These are phyloP conservation scores for Notothenia rossii DNA, from an alignment of 2,113 vertebrate genomes.

Conservation along the genomic window DNA sequence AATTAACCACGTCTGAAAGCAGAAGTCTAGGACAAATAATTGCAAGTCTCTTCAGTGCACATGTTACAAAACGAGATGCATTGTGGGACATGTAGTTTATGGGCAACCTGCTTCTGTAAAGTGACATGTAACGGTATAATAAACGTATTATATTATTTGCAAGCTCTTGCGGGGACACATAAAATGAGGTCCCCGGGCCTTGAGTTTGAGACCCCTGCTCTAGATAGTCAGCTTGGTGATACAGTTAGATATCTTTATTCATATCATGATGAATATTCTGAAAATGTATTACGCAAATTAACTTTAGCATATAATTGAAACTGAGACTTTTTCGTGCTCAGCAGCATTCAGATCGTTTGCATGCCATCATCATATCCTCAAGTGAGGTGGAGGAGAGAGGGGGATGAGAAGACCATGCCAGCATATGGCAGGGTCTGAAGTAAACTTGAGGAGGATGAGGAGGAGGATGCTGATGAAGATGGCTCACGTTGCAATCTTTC, in stretches of 20 bases:
- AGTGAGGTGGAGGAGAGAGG: constrained; percentile 35
- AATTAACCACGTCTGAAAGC: no score
- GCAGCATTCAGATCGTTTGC: constrained; percentile 47
- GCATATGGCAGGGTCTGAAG: constrained; percentile 61
- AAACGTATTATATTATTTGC: no score
- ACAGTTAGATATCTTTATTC: not conserved
- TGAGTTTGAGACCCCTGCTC: no score
- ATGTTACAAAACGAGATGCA: no score
- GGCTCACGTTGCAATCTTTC: constrained; percentile 68
- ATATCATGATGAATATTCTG: not conserved
- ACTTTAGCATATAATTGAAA: constrained; percentile 2
- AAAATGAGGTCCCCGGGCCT: no score
- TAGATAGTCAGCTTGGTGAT: not conserved
- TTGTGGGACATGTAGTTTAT: no score
- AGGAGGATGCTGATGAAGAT: constrained; percentile 66
- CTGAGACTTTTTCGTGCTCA: constrained; percentile 32
- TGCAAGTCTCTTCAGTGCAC: no score
- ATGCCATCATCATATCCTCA: constrained; percentile 42
- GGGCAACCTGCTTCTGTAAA: no score
- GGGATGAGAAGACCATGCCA: constrained; percentile 20
- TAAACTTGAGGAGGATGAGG: constrained; percentile 60
- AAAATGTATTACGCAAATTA: not conserved
- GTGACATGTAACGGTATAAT: no score
- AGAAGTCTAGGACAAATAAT: no score
- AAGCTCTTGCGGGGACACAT: no score